Base-by-base conservation (phyloP, 2,888 invertebrate species). In the Alitta virens region DNA sequence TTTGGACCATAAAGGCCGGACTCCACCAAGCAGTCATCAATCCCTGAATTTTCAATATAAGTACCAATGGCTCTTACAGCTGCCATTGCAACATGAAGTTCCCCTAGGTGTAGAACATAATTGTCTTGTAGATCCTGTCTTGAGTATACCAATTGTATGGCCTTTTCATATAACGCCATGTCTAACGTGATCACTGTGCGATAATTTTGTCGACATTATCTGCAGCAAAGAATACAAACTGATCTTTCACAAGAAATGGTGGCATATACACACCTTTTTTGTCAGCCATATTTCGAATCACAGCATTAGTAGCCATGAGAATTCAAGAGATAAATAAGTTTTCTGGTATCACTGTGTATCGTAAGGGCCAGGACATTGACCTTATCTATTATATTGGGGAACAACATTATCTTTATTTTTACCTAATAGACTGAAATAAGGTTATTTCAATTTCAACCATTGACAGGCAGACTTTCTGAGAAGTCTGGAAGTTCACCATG, bases 151-250 rank as follows among this genome's bases (percentile, higher is more conserved):
- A 66, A 56, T 24, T 62, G 66, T 2, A 62, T 40, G 14, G 58
- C 65, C 53, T 62, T 66, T 56, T 62, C 64, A 51, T 62, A 54
- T 3, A 66, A 24, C 38, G 56, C 51, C 63, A 63, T 63, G 42
- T 64, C 59, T 42, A 65, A 60, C 23, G 60, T 26, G 42, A 64
- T 65, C n/a, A 65, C 51, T 25, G 46, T 62, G n/a, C n/a, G n/a
- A n/a, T n/a, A n/a, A n/a, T n/a, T n/a, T 63, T 63, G 40, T 63
- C 63, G 14, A 62, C 49, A 52, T 63, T 63, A 50, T 63, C 61
- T 16, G 33, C 56, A 23, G 56, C 57, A 38, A 62, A 62, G 56
- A 62, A 62, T 2, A 62, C 56, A 38, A 63, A 63, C 2, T 46
- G 26, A 7, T 63, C 64, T 46, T 64, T 64, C 53, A 56, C 65